A percentile compares a stretch with the other conserved stretches of the same genome.
phyloP scores from a whole-genome alignment of 2,113 vertebrate species.

The Brachyhypopomus gauderio region DNA sequence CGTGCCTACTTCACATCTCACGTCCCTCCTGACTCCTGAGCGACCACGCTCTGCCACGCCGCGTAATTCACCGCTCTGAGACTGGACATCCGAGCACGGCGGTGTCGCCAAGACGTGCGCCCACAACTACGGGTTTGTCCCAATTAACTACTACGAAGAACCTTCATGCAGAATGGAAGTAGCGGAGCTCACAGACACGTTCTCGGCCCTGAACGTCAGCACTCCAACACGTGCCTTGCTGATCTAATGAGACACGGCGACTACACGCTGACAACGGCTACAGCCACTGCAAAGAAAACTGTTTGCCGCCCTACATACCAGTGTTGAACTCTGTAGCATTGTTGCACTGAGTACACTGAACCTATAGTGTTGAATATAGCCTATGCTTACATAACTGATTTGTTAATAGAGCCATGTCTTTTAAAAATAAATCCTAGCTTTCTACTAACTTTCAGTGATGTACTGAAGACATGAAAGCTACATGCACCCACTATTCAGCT shows the following conservation, averaged over 20 bases:
- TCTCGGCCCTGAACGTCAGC: background rate
- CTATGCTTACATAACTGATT: too few relatives aligned
- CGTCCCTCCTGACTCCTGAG: background rate
- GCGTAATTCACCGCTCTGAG: too few relatives aligned
- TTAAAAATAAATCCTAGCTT: too few relatives aligned
- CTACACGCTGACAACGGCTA: background rate
- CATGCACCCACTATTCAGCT: constrained; percentile 65
- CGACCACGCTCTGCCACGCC: background rate
- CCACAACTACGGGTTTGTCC: background rate
- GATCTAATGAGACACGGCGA: background rate
- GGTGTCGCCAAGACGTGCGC: background rate
- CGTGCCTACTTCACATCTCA: background rate
- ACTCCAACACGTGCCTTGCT: background rate
- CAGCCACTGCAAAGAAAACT: background rate
- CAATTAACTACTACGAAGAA: background rate
- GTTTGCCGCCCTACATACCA: background rate
- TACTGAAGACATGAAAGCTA: constrained; percentile 64
- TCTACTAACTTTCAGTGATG: background rate
- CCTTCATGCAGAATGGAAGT: too few relatives aligned
- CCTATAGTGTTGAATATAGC: too few relatives aligned
- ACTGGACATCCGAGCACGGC: too few relatives aligned
- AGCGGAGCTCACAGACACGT: background rate
- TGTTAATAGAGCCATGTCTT: too few relatives aligned
- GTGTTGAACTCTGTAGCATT: background rate
- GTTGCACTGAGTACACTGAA: too few relatives aligned